Evolutionary conservation across 2,113 vertebrate genomes (phyloP), one percentile per base, ranked within the genome.

Genomic region (Nothocercus nigrocapillus): DNA sequence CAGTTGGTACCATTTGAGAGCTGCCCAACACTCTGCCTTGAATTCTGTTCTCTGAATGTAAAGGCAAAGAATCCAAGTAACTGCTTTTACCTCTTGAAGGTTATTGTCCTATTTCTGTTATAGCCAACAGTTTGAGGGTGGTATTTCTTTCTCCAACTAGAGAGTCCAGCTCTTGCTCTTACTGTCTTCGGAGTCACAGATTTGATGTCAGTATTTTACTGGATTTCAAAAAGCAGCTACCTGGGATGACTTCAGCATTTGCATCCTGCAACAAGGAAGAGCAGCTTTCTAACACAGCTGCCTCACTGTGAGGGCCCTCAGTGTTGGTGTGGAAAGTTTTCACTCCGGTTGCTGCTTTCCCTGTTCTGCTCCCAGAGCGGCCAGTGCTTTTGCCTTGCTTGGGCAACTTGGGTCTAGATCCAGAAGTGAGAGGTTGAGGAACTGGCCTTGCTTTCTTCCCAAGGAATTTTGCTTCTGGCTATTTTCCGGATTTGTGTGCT

Each of bases 381-480:
- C 14, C 13, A 8, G 14, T 17, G 22, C 32, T 87, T 82, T 44
- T 94, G 82, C 58, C 82, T 93, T 63, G 21, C 13, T 19, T 53
- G 17, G 18, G 66, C 28, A 42, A 15, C 24, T 90, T 72, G 54
- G 27, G 8, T 90, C 20, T 49, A 17, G 13, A 69, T 78, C 64
- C 92, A 74, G 51, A 73, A 70, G 72, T 19, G 24, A 56, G 51
- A 70, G 30, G 4, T 28, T 36, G 73, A 90, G 73, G 72, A 93
- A 94, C 66, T 86, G 54, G 40, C 76, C 45, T 81, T 90, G 19
- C 20, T 47, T 9, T 47, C 79, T 80, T 70, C 59, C 72, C 62
- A 1, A 0, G 7, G 27, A 70, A 45, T 85, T 83, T 62, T 76
- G 18, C 45, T 15, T 69, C 64, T 69, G 54, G 11, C 21, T 15